These are phyloP conservation scores for Minunthozetes semirufus DNA, from an alignment of 2,888 invertebrate species.

Conservation along the genomic window DNA sequence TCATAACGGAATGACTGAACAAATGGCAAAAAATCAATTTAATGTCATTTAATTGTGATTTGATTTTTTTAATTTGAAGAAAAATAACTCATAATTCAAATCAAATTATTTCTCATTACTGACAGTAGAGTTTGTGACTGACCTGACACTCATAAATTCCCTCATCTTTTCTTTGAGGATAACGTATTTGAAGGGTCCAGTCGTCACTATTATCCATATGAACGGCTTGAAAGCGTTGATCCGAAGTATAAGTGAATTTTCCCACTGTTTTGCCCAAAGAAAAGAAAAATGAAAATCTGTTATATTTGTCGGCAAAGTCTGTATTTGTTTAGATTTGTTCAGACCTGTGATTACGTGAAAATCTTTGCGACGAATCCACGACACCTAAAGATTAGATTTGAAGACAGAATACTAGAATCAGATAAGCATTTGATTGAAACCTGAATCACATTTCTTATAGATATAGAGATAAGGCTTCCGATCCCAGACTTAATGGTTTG, in stretches of 20 bases:
- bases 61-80: neutral
- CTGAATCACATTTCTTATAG: neutral
- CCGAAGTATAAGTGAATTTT: slow-evolving; percentile 81
- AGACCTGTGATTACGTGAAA: slow-evolving; percentile 75
- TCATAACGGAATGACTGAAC: neutral
- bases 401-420: neutral
- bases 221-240: slow-evolving; percentile 61
- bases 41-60: neutral
- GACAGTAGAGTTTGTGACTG: slow-evolving; percentile 43
- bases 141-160: slow-evolving; percentile 92
- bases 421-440: neutral
- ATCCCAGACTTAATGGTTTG: too few species aligned
- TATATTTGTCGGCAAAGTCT: neutral
- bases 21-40: neutral
- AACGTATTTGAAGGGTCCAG: slow-evolving; percentile 90
- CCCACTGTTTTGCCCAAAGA: slow-evolving; percentile 55
- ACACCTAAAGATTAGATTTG: slow-evolving; percentile 58
- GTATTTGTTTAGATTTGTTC: neutral
- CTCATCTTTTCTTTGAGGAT: slow-evolving; percentile 84
- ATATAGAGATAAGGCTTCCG: too few species aligned
- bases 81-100: neutral
- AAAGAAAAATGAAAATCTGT: neutral
- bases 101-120: neutral
- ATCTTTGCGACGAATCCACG: slow-evolving; percentile 83
- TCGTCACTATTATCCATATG: slow-evolving; percentile 84